Evolutionary conservation across 53 echinoderm and acorn worm genomes (phyloP), one percentile per base, ranked within the genome.

Genomic region (Temnopleurus reevesii): DNA sequence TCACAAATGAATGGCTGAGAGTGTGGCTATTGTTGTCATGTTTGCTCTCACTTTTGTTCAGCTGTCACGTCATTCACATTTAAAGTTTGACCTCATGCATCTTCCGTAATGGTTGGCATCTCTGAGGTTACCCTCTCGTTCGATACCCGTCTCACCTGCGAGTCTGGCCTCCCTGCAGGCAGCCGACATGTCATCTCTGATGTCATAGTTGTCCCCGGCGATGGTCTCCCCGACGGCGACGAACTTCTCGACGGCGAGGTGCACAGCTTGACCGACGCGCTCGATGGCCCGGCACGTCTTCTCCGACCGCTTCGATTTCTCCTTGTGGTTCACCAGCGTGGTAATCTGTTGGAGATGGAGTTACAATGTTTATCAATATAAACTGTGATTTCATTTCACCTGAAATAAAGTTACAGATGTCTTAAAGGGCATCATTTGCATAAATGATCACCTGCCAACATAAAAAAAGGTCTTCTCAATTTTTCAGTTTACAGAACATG

Each of bases 201-300:
- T 93, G 54, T 99, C 99, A 24, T 86, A 58, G 84, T 99, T 94
- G 55, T 99, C 96, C 46, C 90, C 90, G 45, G 94, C 99, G 17
- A 99, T 94, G 53, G 99, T 96, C 79, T 99, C 96, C 4, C 99
- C 99, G 29, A 99, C 99, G 17, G 92, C 91, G 19, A 99, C 96
- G 59, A 99, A 99, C 84, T 94, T 91, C 88, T 94, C 96, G 23
- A 99, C 96, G 45, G 99, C 99, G 15, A 96, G 82, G 86, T 94
- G 94, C 83, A 96, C 99, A 13, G 99, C 99, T 81, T 98, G 99
- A 49, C 99, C 99, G 4, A 96, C 93, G 4, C 94, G 89, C 90
- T 95, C 99, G 63, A 99, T 95, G 59, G 99, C 99, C 60, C 96
- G 91, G 89, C 96, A 96, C 9, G 96, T 94, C 87, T 96, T 96